Conservation (phyloP, 2,888 invertebrate species). For the Reticulitermes lucifugus region DNA sequence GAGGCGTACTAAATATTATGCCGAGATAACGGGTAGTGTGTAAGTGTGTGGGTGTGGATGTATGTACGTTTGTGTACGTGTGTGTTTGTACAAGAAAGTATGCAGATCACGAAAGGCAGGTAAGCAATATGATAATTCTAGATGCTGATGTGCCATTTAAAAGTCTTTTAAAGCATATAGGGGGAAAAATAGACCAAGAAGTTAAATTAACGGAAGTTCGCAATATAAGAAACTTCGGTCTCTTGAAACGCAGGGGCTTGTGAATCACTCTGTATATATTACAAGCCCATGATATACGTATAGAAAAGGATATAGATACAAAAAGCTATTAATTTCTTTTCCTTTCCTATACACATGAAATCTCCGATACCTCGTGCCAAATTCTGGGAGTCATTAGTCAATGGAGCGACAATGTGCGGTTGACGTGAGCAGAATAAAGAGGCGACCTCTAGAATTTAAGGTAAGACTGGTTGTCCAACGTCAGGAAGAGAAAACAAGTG, state of each 20-base stretch:
- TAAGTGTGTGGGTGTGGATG: no score
- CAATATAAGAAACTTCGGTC: no score
- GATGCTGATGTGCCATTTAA: no score
- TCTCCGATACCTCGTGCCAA: background rate
- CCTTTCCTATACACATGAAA: background rate
- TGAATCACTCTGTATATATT: background rate
- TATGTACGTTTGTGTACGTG: no score
- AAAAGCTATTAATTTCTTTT: background rate
- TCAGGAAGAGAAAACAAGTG: background rate
- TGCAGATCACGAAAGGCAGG: no score
- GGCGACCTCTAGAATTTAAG: background rate
- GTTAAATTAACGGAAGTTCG: no score
- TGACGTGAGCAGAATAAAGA: conserved; percentile 9
- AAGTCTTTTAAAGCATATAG: no score
- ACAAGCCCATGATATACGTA: background rate
- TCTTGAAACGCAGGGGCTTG: background rate
- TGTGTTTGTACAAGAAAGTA: no score
- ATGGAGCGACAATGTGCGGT: background rate
- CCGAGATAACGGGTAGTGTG: no score
- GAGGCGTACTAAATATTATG: no score
- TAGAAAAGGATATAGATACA: background rate
- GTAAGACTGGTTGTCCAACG: conserved; percentile 7
- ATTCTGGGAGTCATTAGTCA: conserved; percentile 1
- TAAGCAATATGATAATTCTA: no score
- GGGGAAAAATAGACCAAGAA: no score